A percentile compares a stretch with the other conserved stretches of the same genome.
phyloP scores from a whole-genome alignment of 2,888 invertebrate species.

The Sceliomorpha sp. region DNA sequence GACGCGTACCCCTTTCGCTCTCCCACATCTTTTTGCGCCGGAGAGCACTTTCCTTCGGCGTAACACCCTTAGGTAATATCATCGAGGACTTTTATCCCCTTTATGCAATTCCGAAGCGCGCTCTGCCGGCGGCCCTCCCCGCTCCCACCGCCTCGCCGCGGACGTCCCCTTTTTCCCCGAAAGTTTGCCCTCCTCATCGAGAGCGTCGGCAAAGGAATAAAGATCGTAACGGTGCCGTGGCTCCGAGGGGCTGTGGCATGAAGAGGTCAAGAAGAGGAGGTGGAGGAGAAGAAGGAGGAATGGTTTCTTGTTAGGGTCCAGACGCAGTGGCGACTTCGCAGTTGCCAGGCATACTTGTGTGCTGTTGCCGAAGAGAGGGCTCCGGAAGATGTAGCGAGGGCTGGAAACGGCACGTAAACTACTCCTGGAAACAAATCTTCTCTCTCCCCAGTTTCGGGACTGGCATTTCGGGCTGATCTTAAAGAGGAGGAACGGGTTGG shows the following conservation, averaged over 20 bases:
- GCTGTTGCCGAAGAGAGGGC: conserved; percentile 39
- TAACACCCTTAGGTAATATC: conserved; percentile 68
- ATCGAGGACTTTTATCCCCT: conserved; percentile 65
- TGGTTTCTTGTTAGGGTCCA: conserved; percentile 79
- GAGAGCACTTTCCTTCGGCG: conserved; percentile 42
- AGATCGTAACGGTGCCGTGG: conserved; percentile 65
- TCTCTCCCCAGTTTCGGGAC: conserved; percentile 35
- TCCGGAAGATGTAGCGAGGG: conserved; percentile 40
- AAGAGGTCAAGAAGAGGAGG: conserved; percentile 62
- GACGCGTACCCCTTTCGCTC: conserved; percentile 28
- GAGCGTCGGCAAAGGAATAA: conserved; percentile 62
- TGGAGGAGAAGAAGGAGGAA: conserved; percentile 72
- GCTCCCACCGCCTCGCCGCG: conserved; percentile 10
- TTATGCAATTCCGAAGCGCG: conserved; percentile 65
- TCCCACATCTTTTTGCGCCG: conserved; percentile 30
- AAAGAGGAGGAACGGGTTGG: conserved; percentile 20
- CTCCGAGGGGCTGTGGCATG: conserved; percentile 61
- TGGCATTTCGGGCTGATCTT: conserved; percentile 46
- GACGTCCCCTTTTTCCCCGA: conserved; percentile 29
- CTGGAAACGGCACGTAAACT: conserved; percentile 51
- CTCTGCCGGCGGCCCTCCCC: conserved; percentile 49
- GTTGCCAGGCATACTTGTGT: conserved; percentile 54
- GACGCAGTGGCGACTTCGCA: conserved; percentile 76
- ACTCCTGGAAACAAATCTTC: conserved; percentile 52
- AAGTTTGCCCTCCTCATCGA: conserved; percentile 47